phyloP scores from a whole-genome alignment of 2,113 vertebrate species.

The Notechis scutatus region DNA sequence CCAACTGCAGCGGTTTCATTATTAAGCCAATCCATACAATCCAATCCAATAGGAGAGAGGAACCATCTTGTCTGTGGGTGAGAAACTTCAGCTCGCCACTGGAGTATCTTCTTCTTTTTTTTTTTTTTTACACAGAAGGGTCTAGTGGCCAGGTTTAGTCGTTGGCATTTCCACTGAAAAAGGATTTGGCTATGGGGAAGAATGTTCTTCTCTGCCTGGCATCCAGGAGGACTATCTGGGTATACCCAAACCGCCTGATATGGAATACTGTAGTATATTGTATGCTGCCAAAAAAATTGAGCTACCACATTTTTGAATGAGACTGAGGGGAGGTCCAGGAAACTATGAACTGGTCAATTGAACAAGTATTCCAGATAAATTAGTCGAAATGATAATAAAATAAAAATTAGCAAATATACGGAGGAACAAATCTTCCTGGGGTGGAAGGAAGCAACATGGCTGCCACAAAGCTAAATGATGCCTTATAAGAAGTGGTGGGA shows the following conservation, averaged over 20 bases:
- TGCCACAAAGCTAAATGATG: neutral
- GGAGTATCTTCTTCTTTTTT: neutral
- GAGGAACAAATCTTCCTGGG: neutral
- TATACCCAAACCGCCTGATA: neutral
- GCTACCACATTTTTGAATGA: neutral
- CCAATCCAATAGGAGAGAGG: neutral
- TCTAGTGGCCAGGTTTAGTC: neutral
- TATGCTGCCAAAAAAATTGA: neutral
- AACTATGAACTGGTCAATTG: neutral
- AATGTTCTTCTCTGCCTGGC: neutral
- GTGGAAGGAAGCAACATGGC: neutral
- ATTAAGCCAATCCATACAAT: neutral
- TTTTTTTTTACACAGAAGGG: neutral
- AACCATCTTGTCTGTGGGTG: neutral
- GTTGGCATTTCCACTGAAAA: neutral
- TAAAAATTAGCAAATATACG: neutral
- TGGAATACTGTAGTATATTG: neutral
- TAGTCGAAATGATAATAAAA: neutral
- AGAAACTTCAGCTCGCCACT: neutral
- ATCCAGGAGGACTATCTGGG: neutral
- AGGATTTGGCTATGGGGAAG: neutral
- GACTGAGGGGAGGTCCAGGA: neutral
- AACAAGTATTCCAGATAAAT: neutral
- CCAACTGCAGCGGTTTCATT: neutral
- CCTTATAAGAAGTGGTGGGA: neutral